Conservation (phyloP, 92 coral and sea anemone genomes). For the Epizoanthus scotinus region DNA sequence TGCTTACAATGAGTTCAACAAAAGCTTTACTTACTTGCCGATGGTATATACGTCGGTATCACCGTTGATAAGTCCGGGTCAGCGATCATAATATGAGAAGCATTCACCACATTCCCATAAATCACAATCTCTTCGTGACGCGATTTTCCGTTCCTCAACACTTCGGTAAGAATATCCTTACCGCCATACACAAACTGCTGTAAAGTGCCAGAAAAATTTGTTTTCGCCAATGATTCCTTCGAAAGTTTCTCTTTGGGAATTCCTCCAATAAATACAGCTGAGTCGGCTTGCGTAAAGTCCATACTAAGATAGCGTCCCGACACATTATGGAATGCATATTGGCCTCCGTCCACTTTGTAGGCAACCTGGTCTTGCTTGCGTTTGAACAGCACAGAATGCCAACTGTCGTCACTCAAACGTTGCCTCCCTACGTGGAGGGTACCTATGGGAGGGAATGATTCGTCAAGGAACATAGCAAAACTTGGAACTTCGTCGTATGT, state of each 20-base stretch:
- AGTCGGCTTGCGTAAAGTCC: not conserved
- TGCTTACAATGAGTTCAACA: no score
- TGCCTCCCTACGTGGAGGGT: not conserved
- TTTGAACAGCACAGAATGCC: constrained; percentile 36
- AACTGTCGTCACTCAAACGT: constrained; percentile 14
- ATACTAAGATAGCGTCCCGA: not conserved
- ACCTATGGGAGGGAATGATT: not conserved
- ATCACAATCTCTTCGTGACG: not conserved
- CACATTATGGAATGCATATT: not conserved
- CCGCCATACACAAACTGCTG: constrained; percentile 21
- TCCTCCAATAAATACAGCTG: constrained; percentile 32
- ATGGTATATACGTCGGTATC: no score
- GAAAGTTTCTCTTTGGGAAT: constrained; percentile 24
- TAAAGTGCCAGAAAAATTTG: constrained; percentile 31
- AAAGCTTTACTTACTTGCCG: no score
- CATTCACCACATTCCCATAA: constrained; percentile 25
- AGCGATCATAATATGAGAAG: constrained; percentile 15
- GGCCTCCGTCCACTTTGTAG: constrained; percentile 13
- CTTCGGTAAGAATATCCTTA: constrained; percentile 3
- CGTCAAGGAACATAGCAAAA: no score
- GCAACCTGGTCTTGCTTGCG: constrained; percentile 1
- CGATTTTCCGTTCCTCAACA: not conserved
- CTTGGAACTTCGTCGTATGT: no score
- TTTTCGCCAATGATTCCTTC: not conserved
- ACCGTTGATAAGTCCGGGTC: not conserved